Percentiles rank a stretch among this genome's conserved stretches.
These are phyloP conservation scores for Megastigmus dorsalis DNA, from an alignment of 2,888 invertebrate species.

Conservation along the genomic window DNA sequence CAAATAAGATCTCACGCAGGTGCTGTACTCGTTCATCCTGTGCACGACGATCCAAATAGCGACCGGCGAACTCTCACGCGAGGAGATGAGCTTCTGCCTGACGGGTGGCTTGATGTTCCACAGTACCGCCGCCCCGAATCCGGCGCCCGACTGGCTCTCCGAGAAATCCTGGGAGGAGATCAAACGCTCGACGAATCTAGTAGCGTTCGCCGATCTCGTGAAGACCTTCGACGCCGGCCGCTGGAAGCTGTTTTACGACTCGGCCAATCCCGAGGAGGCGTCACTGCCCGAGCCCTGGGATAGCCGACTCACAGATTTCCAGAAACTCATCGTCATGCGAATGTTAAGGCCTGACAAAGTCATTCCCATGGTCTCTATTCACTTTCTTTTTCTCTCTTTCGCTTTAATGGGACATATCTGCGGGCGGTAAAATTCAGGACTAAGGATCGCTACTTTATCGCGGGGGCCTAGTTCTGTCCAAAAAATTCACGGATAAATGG, in stretches of 20 bases:
- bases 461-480: no score
- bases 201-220: slow-evolving; percentile 77
- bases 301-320: slow-evolving; percentile 78
- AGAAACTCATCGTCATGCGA: slow-evolving; percentile 83
- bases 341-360: slow-evolving; percentile 87
- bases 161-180: slow-evolving; percentile 88
- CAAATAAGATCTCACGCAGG: no score
- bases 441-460: no score
- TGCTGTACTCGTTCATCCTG: slow-evolving; percentile 82
- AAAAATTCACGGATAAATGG: no score
- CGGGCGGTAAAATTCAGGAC: no score
- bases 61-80: slow-evolving; percentile 78
- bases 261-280: slow-evolving; percentile 80
- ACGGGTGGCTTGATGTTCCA: slow-evolving; percentile 83
- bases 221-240: slow-evolving; percentile 76
- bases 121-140: slow-evolving; percentile 80
- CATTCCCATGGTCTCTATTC: slow-evolving; percentile 74
- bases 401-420: no score
- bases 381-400: no score
- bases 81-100: slow-evolving; percentile 81
- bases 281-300: slow-evolving; percentile 81
- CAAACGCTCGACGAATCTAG: slow-evolving; percentile 78
- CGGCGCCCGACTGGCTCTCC: slow-evolving; percentile 81
- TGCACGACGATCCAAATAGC: slow-evolving; percentile 83
- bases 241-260: slow-evolving; percentile 84